These are phyloP conservation scores for Rutilus rutilus DNA, from an alignment of 2,113 vertebrate genomes.

Conservation along the genomic window DNA sequence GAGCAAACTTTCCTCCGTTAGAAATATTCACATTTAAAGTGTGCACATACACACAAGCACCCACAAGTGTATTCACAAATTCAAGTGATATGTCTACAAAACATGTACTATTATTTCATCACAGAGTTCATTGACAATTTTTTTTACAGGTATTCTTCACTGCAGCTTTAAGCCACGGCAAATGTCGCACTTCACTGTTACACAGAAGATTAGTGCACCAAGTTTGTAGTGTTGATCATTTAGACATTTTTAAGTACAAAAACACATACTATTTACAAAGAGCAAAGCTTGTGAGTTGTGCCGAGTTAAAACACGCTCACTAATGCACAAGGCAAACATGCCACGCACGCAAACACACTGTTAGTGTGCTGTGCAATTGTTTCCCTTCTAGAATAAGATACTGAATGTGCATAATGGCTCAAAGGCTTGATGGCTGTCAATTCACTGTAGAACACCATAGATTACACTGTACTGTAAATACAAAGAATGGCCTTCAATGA, in stretches of 20 bases:
- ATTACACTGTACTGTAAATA: slow-evolving; percentile 34
- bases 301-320: slow-evolving; percentile 6
- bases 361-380: slow-evolving; percentile 14
- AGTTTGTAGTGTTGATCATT: slow-evolving; percentile 29
- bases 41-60: slow-evolving; percentile 46
- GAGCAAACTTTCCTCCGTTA: slow-evolving; percentile 19
- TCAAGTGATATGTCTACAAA: slow-evolving; percentile 46
- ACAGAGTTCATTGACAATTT: neutral
- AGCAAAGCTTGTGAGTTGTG: slow-evolving; percentile 23
- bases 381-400: slow-evolving; percentile 35
- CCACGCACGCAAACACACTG: neutral
- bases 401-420: slow-evolving; percentile 40
- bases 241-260: slow-evolving; percentile 42
- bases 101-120: slow-evolving; percentile 40
- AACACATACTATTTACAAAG: slow-evolving; percentile 52
- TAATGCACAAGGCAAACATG: slow-evolving; percentile 31
- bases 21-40: slow-evolving; percentile 48
- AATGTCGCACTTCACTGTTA: slow-evolving; percentile 36
- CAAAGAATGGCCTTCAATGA: slow-evolving; percentile 25
- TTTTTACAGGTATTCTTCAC: slow-evolving; percentile 33
- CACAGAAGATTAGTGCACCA: slow-evolving; percentile 39
- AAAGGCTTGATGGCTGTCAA: slow-evolving; percentile 44
- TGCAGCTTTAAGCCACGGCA: slow-evolving; percentile 33
- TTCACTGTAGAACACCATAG: slow-evolving; percentile 25
- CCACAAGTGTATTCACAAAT: slow-evolving; percentile 43